Evolutionary conservation across 30 jellyfish, hydroid and myxozoan genomes (phyloP), one percentile per base, ranked within the genome.

Genomic region (Turritopsis dohrnii): DNA sequence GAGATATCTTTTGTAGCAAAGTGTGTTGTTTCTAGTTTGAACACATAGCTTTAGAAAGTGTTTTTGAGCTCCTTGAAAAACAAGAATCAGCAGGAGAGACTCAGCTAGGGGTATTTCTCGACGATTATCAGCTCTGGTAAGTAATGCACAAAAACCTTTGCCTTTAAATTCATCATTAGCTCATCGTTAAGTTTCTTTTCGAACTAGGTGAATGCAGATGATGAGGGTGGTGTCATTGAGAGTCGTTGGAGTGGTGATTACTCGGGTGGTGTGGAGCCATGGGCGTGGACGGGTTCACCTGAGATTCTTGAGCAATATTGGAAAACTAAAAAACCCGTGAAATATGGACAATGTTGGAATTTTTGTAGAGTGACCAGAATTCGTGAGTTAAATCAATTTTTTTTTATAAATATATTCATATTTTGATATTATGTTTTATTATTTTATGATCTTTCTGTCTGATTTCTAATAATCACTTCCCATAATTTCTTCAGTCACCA

Each of bases 261-360:
- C 84, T 1, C 84, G 21, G 96, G 89, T 53, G 98, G 98, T 8
- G 88, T 79, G 21, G 95, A 92, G 86, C 98, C 98, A 16, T 87
- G 95, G 96, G 89, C 95, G 52, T 92, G 98, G 98, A 92, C 95
- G 0, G 98, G 98, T 1, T 81, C 95, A 72, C 83, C 95, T 17
- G 96, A 80, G 21, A 88, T 92, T 16, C 84, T 92, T 72, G 90
- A 82, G 74, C 83, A 85, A 74, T 92, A 87, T 88, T 52, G 72
- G 88, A 84, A 89, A 71, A 87, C 96, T 52, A 92, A 82, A 71
- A 60, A 69, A 66, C 95, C 98, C 20, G 98, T 92, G 1, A 88
- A 82, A 72, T 92, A 80, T 73, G 98, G 98, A n/a, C 98, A 92
- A 75, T 92, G 98, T 41, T 92, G 98, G 98, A 96, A 83, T 17